Base-by-base conservation (phyloP, 2,113 vertebrate species). In the Anthoscopus minutus region DNA sequence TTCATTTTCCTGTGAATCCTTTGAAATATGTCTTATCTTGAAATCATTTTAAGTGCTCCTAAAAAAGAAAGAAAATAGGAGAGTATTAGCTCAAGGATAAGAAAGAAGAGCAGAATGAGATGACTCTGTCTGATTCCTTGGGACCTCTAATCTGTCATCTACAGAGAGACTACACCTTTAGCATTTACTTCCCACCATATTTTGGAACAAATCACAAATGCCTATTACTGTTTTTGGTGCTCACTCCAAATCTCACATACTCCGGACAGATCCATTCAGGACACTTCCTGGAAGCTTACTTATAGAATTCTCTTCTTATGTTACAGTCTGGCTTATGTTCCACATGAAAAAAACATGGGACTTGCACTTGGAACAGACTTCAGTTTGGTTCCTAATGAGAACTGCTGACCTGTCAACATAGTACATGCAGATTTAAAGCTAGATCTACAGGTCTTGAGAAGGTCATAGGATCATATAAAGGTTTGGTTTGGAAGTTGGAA, bases 111-210 rank as follows among this genome's bases (percentile, higher is more conserved):
- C 31, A 93, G 45, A 48, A 81, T 64, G 11, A 69, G 10, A 13
- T 51, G 0, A 38, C 10, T 57, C 25, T 28, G 7, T 40, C 45
- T 69, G 19, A n/a, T 60, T 86, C 13, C 16, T 31, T 18, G 25
- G 4, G 4, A 4, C 24, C 18, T 69, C 31, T 24, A 23, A 53
- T 14, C 20, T 15, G 42, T 30, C 42, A 40, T 27, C 20, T 35
- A 37, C 22, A 37, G 11, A 86, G 37, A 80, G 6, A 51, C 6
- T 44, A 23, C 5, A 31, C 38, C 9, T 16, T 48, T 61, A 51
- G 6, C 8, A n/a, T 17, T 19, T 30, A 40, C 15, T 73, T 66
- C 24, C n/a, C 33, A 64, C 5, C 0, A 0, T 48, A 48, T 13
- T 48, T 58, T 47, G 50, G 31, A 92, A 31, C 6, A 38, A 13